Conservation (phyloP, 1,140 invertebrate species). For the Drosophila bifasciata region DNA sequence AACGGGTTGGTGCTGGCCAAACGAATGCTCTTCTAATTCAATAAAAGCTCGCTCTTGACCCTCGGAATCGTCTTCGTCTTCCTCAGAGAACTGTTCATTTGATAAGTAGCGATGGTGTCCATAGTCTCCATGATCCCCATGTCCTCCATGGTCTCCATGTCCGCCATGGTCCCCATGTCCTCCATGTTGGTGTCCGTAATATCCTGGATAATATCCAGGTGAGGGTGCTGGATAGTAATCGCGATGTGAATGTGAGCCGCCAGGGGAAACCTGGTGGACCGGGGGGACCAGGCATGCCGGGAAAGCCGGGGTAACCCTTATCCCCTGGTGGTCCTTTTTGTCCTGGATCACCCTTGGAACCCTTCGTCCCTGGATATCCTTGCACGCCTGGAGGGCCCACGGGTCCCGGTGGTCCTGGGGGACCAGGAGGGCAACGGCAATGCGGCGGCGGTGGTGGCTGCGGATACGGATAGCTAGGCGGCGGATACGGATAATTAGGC, state of each 20-base stretch:
- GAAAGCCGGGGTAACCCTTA: slow-evolving; percentile 57
- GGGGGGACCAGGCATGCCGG: slow-evolving; percentile 52
- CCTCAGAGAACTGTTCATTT: slow-evolving; percentile 5
- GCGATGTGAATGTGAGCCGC: slow-evolving; percentile 37
- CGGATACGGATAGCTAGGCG: slow-evolving; percentile 35
- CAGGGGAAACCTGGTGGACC: slow-evolving; percentile 59
- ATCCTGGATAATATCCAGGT: no score
- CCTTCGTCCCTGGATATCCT: slow-evolving; percentile 53
- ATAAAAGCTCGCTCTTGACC: slow-evolving; percentile 26
- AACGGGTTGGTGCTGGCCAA: slow-evolving; percentile 7
- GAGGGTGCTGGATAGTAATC: slow-evolving; percentile 34
- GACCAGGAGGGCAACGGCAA: slow-evolving; percentile 54
- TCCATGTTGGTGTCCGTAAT: no score
- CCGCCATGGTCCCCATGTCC: no score
- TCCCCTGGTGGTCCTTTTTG: slow-evolving; percentile 51
- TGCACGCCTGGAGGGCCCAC: slow-evolving; percentile 42
- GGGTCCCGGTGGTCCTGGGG: slow-evolving; percentile 44
- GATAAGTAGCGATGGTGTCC: slow-evolving; percentile 2
- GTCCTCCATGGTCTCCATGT: no score
- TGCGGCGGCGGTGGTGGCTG: slow-evolving; percentile 7
- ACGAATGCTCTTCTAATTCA: background rate
- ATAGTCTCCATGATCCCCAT: no score
- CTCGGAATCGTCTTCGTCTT: slow-evolving; percentile 18
- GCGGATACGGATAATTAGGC: slow-evolving; percentile 29
- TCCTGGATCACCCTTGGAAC: slow-evolving; percentile 48